These are phyloP conservation scores for Galaxias olidus DNA, from an alignment of 2,797 vertebrate species.

Conservation along the genomic window DNA sequence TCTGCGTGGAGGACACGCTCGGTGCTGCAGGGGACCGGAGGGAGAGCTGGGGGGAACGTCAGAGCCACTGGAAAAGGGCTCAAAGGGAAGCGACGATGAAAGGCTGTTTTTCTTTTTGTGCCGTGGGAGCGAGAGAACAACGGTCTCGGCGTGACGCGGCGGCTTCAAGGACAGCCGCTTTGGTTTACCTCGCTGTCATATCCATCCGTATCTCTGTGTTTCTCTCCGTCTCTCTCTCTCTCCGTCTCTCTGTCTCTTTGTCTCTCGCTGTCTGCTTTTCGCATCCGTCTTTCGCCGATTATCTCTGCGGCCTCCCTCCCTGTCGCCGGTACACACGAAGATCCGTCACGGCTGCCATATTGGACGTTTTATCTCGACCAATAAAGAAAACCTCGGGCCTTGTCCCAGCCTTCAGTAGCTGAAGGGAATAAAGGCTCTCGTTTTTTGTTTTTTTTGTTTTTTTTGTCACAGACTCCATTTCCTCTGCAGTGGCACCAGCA, in stretches of 20 bases:
- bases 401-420: constrained; percentile 14
- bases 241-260: not conserved
- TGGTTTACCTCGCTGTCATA: constrained; percentile 14
- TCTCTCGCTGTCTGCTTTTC: not conserved
- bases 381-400: constrained; percentile 25
- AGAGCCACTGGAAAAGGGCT: too few relatives aligned
- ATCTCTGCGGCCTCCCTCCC: not conserved
- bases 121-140: not conserved
- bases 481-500: constrained; percentile 49
- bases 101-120: too few relatives aligned
- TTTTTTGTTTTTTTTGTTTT: too few relatives aligned
- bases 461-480: constrained; percentile 31
- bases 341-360: constrained; percentile 38
- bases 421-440: constrained; percentile 16
- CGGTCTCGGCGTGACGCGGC: not conserved
- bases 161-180: not conserved
- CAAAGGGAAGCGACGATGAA: too few relatives aligned
- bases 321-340: not conserved
- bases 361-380: constrained; percentile 43
- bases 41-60: not conserved
- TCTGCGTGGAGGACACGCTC: not conserved
- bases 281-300: not conserved
- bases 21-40: not conserved
- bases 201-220: constrained; percentile 8
- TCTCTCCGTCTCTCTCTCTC: constrained; percentile 3